A percentile compares a stretch with the other conserved stretches of the same genome.
Conservation (phyloP, 2,113 vertebrate species). For the Sorex araneus region DNA sequence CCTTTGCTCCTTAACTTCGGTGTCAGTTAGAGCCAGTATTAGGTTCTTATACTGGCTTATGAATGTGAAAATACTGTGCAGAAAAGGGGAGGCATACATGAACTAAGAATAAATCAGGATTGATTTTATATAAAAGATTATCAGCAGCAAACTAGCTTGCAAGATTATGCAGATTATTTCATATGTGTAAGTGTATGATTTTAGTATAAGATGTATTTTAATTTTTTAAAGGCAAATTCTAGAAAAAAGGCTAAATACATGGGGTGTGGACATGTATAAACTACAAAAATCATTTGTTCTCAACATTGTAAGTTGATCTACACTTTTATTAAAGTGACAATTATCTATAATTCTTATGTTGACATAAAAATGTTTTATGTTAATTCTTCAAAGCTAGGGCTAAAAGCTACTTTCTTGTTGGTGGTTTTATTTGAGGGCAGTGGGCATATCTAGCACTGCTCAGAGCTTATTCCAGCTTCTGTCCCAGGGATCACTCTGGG, state of each 20-base stretch:
- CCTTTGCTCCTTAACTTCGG: too few species aligned
- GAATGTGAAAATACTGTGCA: too few species aligned
- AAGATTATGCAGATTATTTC: too few species aligned
- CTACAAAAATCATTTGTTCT: background rate
- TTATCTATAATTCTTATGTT: background rate
- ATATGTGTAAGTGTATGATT: too few species aligned
- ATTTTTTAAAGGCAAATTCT: background rate
- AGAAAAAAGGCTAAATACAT: background rate
- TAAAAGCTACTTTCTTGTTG: too few species aligned
- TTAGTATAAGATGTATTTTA: too few species aligned
- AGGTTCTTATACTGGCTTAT: rapidly evolving
- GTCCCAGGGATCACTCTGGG: too few species aligned
- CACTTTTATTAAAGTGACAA: background rate
- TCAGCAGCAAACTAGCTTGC: background rate
- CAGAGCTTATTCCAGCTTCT: too few species aligned
- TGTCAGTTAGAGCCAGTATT: too few species aligned
- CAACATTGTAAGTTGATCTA: background rate
- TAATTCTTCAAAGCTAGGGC: background rate
- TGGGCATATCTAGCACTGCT: too few species aligned
- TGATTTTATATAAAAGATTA: background rate
- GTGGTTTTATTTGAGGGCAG: too few species aligned
- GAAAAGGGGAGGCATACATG: background rate
- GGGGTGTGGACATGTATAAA: background rate
- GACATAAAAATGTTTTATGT: background rate
- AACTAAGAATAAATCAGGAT: background rate